Evolutionary conservation across 35 echinoderm and acorn worm genomes (phyloP).

Genomic region (Chiridota heheva): DNA sequence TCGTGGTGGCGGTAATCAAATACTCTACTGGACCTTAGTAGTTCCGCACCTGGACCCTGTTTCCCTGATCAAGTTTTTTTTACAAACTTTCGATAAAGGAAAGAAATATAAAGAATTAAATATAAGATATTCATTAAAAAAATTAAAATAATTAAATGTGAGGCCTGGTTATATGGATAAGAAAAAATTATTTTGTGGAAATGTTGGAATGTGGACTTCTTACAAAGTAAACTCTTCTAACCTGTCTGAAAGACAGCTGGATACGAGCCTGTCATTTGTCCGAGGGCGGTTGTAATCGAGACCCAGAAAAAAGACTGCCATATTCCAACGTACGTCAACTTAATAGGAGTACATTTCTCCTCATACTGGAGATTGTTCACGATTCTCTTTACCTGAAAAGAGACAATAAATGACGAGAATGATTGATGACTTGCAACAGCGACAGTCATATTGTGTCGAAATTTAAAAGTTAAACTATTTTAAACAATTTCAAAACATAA

Average conservation of each 20-base stretch:
- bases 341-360: conserved; percentile 49
- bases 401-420: background rate
- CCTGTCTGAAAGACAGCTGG: conserved; percentile 81
- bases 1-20: too few species aligned
- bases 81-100: too few species aligned
- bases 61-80: too few species aligned
- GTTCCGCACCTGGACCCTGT: too few species aligned
- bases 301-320: conserved; percentile 57
- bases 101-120: too few species aligned
- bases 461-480: background rate
- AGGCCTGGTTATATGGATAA: too few species aligned
- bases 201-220: too few species aligned
- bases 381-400: conserved; percentile 53
- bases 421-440: background rate
- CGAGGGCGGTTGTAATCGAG: conserved; percentile 69
- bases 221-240: conserved; percentile 16
- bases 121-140: too few species aligned
- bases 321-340: conserved; percentile 47
- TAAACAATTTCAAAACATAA: background rate
- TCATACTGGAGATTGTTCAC: conserved; percentile 47
- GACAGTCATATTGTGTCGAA: background rate
- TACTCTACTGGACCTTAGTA: too few species aligned
- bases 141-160: too few species aligned
- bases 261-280: conserved; percentile 89
- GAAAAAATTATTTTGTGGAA: too few species aligned